These are phyloP conservation scores for Xenopus borealis DNA, from an alignment of 2,113 vertebrate genomes.

Conservation along the genomic window DNA sequence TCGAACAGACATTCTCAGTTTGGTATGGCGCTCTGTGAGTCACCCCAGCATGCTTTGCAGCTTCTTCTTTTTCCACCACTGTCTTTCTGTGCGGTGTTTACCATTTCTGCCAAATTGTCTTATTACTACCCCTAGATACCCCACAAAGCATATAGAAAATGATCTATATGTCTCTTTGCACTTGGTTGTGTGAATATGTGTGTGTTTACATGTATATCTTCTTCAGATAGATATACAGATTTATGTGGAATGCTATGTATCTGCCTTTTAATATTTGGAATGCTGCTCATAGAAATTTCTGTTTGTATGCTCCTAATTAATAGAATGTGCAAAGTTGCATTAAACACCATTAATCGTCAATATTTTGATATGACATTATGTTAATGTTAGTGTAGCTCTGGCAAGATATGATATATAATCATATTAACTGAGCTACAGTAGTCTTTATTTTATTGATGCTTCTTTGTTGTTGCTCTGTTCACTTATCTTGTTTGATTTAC, in stretches of 20 bases:
- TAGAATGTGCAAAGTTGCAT: no score
- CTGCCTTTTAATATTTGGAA: neutral
- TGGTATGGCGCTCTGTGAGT: constrained; percentile 99
- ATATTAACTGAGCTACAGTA: no score
- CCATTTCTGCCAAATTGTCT: constrained; percentile 1
- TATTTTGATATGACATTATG: no score
- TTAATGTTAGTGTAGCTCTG: no score
- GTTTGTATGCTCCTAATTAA: no score
- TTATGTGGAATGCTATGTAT: neutral
- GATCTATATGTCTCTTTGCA: constrained; percentile 13
- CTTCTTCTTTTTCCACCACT: constrained; percentile 23
- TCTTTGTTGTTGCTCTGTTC: no score
- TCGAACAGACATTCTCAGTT: constrained; percentile 99
- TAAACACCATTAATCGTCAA: no score
- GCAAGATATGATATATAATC: no score
- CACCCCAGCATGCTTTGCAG: constrained; percentile 89
- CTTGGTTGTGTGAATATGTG: constrained; percentile 1
- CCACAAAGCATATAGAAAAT: constrained; percentile 12
- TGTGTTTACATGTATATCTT: constrained; percentile 7
- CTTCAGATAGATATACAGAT: neutral
- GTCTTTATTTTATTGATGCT: no score
- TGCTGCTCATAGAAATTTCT: neutral
- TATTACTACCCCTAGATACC: neutral
- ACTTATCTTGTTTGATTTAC: no score
- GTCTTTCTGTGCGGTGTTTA: constrained; percentile 15